Percentiles rank a stretch among this genome's conserved stretches.
Conservation (phyloP, 2,888 invertebrate species). For the Phrixothrix hirtus region DNA sequence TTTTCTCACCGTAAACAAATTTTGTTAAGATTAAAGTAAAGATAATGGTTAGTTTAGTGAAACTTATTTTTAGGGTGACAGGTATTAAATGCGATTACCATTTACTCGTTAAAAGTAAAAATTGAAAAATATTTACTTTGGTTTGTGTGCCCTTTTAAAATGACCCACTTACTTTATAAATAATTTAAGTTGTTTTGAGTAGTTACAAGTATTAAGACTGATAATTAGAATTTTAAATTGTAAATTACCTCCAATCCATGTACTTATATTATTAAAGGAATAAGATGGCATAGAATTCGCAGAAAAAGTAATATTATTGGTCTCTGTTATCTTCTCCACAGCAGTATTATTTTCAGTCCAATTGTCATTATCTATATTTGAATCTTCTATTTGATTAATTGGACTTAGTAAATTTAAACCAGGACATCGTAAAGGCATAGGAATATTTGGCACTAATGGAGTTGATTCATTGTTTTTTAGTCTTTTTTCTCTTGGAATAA, state of each 20-base stretch:
- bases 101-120: slow-evolving; percentile 1
- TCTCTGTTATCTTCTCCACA: not conserved
- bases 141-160: no score
- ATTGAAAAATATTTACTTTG: slow-evolving; percentile 44
- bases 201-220: no score
- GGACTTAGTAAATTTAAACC: slow-evolving; percentile 63
- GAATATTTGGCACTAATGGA: slow-evolving; percentile 44
- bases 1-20: no score
- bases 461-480: slow-evolving; percentile 43
- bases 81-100: no score
- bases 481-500: slow-evolving; percentile 12
- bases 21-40: no score
- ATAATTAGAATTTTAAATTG: not conserved
- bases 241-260: slow-evolving; percentile 65
- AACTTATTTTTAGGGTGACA: no score
- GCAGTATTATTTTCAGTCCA: not conserved
- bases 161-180: no score
- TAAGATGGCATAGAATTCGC: slow-evolving; percentile 54
- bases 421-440: slow-evolving; percentile 44
- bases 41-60: no score
- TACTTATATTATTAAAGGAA: slow-evolving; percentile 66
- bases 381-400: slow-evolving; percentile 56
- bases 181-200: no score
- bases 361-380: slow-evolving; percentile 21
- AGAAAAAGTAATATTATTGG: not conserved